A percentile compares a stretch with the other conserved stretches of the same genome.
These are phyloP conservation scores for Maccullochella peelii DNA, from an alignment of 2,113 vertebrate genomes.

Conservation along the genomic window DNA sequence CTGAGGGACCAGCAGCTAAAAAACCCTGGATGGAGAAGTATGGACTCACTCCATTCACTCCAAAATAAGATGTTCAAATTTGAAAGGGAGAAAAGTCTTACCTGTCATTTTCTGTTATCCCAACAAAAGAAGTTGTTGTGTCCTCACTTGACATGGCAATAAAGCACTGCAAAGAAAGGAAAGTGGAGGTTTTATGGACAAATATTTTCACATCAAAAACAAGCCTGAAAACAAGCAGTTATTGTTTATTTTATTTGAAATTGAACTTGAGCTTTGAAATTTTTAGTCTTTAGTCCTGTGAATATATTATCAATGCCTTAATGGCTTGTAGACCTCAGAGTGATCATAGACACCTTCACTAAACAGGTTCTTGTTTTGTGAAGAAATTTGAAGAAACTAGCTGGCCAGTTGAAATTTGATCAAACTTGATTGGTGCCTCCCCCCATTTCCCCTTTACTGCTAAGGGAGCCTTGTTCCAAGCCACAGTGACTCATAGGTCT, in stretches of 20 bases:
- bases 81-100: background rate
- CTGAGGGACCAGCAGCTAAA: conserved; percentile 89
- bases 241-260: background rate
- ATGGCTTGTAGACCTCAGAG: background rate
- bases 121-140: background rate
- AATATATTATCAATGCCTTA: background rate
- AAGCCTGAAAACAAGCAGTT: background rate
- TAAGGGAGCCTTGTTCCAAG: conserved; percentile 42
- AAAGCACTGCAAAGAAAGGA: background rate
- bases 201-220: background rate
- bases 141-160: background rate
- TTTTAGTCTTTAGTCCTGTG: too few species aligned
- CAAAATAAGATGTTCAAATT: background rate
- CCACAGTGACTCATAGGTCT: conserved; percentile 45
- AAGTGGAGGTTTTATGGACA: background rate
- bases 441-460: conserved; percentile 14
- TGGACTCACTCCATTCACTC: conserved; percentile 61
- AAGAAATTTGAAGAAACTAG: conserved; percentile 28
- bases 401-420: conserved; percentile 41
- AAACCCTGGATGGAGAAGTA: conserved; percentile 98
- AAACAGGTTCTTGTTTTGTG: conserved; percentile 11
- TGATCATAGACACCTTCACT: background rate
- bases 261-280: background rate
- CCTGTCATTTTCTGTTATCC: too few species aligned
- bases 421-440: conserved; percentile 10